Base-by-base conservation (phyloP, 2,797 vertebrate genomes). In the Enteromius trimaculatus region DNA sequence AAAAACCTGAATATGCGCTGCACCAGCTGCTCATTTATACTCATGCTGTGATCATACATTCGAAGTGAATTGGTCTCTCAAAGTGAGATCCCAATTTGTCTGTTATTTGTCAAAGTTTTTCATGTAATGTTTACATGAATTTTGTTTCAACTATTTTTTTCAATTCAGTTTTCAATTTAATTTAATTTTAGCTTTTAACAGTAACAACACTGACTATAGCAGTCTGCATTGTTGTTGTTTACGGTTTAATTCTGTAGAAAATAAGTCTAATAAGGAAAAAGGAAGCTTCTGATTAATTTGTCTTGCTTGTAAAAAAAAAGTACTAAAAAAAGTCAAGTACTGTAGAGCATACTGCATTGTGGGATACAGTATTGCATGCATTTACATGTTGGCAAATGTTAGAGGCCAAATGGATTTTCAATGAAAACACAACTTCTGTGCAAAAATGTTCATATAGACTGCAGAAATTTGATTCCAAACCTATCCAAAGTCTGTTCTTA, bases 391-490 rank as follows among this genome's bases (percentile, higher is more conserved):
- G 26, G 4, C 0, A 72, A 26, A 31, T 74, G 29, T 31, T 19
- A n/a, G 34, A 34, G 29, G 51, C 34, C 37, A 37, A 37, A 37
- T 5, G 3, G 14, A 26, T 51, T 7, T 72, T 21, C 29, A 23
- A 4, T 58, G 51, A 34, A 39, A 23, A 39, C 31, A 39, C 26
- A 51, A 17, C 17, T 74, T n/a, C 47, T n/a, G 10, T 74, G 70
- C 23, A 47, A 53, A 3, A n/a, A 39, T 13, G 4, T 1, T 11
- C 17, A 39, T 21, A 6, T 19, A 44, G 26, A 17, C 51, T 58
- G 34, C n/a, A 29, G 21, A 55, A 39, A 39, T 69, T 37, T 17
- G 70, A 39, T 68, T 79, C 13, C 77, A 55, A 69, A 69, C 77
- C 10, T 66, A 37, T 34, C 29, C 21, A 7, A n/a, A 53, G 19